Evolutionary conservation across 2,797 vertebrate species (phyloP).

Genomic region (Eupleurogrammus muticus): DNA sequence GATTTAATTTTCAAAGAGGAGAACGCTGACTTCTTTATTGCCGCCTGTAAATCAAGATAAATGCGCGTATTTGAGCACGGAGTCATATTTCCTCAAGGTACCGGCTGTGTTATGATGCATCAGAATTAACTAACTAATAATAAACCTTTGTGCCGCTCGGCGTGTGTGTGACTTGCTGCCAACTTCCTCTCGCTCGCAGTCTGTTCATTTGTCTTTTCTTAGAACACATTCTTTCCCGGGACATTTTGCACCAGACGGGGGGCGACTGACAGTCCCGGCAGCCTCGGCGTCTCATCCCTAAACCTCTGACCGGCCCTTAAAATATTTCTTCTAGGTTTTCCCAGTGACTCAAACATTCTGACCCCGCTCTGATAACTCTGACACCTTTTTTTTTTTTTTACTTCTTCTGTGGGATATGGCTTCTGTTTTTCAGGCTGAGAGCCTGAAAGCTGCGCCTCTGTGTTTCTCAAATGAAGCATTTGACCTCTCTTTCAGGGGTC

Average conservation of each 20-base stretch:
- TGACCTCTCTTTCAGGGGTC: constrained; percentile 68
- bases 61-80: constrained; percentile 16
- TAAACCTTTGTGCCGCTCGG: constrained; percentile 31
- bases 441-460: constrained; percentile 56
- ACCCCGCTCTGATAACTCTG: constrained; percentile 61
- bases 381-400: constrained; percentile 14
- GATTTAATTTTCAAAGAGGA: constrained; percentile 36
- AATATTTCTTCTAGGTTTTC: constrained; percentile 18
- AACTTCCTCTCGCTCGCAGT: constrained; percentile 47
- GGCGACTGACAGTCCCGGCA: constrained; percentile 13
- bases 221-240: constrained; percentile 43
- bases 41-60: constrained; percentile 26
- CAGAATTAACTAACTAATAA: constrained; percentile 37
- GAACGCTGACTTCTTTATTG: constrained; percentile 6
- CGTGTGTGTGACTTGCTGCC: constrained; percentile 44
- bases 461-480: constrained; percentile 75
- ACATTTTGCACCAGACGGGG: constrained; percentile 45
- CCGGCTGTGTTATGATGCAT: constrained; percentile 20
- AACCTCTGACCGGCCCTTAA: constrained; percentile 36
- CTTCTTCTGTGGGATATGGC: constrained; percentile 18
- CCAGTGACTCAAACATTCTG: constrained; percentile 48
- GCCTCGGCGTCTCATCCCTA: constrained; percentile 32
- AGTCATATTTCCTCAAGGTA: constrained; percentile 8
- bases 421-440: constrained; percentile 24
- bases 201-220: constrained; percentile 48